Evolutionary conservation across 92 coral and sea anemone genomes (phyloP).

Genomic region (Actinernus sp.): DNA sequence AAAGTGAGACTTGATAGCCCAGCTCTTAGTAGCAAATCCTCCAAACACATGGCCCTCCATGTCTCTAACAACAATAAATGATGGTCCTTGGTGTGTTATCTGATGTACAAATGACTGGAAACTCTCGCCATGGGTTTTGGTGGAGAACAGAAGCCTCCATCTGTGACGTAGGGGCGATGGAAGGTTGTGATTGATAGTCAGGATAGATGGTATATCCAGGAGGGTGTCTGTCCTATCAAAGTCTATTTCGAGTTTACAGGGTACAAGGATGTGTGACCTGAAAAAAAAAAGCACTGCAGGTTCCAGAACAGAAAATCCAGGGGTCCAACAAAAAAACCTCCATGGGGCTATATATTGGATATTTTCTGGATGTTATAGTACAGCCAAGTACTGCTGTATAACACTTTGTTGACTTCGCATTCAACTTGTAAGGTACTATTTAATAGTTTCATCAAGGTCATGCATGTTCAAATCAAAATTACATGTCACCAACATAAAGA

Average conservation of each 20-base stretch:
- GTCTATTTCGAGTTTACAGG: slow-evolving; percentile 86
- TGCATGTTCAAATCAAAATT: too few species aligned
- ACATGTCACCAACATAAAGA: too few species aligned
- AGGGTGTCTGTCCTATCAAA: slow-evolving; percentile 68
- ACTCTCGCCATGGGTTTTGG: slow-evolving; percentile 90
- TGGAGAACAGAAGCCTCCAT: slow-evolving; percentile 88
- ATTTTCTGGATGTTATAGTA: too few species aligned
- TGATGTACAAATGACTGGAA: slow-evolving; percentile 88
- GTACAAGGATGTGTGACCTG: slow-evolving; percentile 89
- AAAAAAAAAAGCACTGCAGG: neutral
- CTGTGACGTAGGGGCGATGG: slow-evolving; percentile 76
- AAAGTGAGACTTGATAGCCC: slow-evolving; percentile 90
- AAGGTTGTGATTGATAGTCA: slow-evolving; percentile 75
- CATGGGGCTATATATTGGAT: too few species aligned
- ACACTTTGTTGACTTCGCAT: too few species aligned
- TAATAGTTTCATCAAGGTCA: too few species aligned
- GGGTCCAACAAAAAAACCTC: too few species aligned
- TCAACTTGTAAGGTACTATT: too few species aligned
- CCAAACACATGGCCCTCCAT: slow-evolving; percentile 87
- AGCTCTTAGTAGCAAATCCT: slow-evolving; percentile 93
- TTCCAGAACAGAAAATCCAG: too few species aligned
- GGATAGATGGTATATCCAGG: slow-evolving; percentile 77
- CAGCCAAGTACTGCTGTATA: too few species aligned
- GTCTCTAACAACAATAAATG: slow-evolving; percentile 68
- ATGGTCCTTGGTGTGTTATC: slow-evolving; percentile 90